Conservation (phyloP, 2,888 invertebrate genomes). For the Aphelenchoides bicaudatus region DNA sequence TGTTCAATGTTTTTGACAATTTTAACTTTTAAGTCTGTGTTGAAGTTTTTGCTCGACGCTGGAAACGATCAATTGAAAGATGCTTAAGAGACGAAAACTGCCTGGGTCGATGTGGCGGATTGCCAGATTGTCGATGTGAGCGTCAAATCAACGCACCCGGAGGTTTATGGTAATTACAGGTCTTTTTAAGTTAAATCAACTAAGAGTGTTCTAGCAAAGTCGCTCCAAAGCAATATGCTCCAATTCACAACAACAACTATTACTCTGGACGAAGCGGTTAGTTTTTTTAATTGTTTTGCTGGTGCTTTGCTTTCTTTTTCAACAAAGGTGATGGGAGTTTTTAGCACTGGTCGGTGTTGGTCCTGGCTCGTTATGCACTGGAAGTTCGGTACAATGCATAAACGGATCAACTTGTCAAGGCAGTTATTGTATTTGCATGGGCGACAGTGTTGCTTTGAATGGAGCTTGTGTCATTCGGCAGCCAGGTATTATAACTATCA, state of each 20-base stretch:
- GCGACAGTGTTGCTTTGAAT: conserved; percentile 18
- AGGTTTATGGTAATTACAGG: neutral
- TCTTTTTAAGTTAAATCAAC: neutral
- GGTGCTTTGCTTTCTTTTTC: neutral
- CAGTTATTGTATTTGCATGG: conserved; percentile 51
- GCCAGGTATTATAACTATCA: conserved; percentile 14
- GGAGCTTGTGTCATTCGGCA: conserved; percentile 26
- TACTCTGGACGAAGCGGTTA: neutral
- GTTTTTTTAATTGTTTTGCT: neutral
- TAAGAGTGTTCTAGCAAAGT: neutral
- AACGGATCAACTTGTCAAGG: conserved; percentile 49
- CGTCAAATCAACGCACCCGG: neutral
- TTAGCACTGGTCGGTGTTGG: conserved; percentile 27
- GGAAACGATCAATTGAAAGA: conserved; percentile 9
- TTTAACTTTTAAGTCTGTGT: no score
- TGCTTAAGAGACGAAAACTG: conserved; percentile 23
- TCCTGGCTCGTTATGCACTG: conserved; percentile 46
- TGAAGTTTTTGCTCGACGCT: conserved; percentile 24
- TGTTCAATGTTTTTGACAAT: no score
- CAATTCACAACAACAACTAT: neutral
- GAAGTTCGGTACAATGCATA: conserved; percentile 47
- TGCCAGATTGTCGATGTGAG: conserved; percentile 21
- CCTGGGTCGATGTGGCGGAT: conserved; percentile 14
- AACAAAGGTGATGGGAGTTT: neutral
- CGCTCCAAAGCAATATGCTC: neutral